Evolutionary conservation across 2,797 vertebrate genomes (phyloP).

Genomic region (Myotis findleyi): DNA sequence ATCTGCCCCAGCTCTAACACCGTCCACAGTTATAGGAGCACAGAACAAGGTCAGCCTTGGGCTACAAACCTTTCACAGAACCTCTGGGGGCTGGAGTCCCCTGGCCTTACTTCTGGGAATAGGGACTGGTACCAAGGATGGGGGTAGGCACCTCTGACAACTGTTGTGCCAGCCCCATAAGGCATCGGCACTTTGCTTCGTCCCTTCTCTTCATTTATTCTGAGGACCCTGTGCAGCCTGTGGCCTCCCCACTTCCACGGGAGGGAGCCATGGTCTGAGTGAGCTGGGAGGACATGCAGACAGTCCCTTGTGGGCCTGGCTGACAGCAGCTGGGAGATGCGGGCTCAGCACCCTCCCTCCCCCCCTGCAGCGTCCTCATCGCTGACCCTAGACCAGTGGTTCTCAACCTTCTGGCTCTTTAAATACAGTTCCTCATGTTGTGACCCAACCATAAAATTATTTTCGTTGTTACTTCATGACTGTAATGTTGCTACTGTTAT

Average conservation of each 20-base stretch:
- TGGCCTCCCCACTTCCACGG: too few species aligned
- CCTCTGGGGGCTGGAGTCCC: neutral
- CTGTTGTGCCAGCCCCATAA: neutral
- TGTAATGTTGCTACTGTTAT: too few species aligned
- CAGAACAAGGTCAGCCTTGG: neutral
- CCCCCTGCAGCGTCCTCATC: neutral
- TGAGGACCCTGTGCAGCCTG: neutral
- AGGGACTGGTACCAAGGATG: neutral
- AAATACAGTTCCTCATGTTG: too few species aligned
- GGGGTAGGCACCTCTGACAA: neutral
- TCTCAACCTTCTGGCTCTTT: too few species aligned
- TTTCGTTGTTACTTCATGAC: too few species aligned
- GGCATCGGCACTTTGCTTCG: neutral
- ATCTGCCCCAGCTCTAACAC: neutral
- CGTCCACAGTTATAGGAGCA: neutral
- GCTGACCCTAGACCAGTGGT: neutral
- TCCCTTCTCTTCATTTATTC: neutral
- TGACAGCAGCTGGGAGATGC: neutral
- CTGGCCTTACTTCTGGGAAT: neutral
- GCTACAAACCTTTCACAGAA: neutral
- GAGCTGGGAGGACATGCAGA: neutral
- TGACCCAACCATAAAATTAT: too few species aligned
- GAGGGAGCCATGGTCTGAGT: neutral
- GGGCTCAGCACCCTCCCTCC: neutral
- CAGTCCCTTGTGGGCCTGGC: neutral